Percentiles rank a stretch among this genome's conserved stretches.
phyloP scores from a whole-genome alignment of 1,140 invertebrate species.

The Lasaia peninsularis region DNA sequence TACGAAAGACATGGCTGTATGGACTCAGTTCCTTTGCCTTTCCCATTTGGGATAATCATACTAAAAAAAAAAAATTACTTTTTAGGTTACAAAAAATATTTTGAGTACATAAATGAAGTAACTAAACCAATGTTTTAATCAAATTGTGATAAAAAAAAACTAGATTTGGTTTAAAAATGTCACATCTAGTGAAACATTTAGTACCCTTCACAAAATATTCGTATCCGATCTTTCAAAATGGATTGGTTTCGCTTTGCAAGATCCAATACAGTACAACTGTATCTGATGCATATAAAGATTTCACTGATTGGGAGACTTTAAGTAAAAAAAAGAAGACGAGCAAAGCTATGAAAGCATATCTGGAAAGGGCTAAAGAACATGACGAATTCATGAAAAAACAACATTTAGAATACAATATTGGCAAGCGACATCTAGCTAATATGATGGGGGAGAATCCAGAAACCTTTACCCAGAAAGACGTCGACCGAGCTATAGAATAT shows the following conservation, averaged over 20 bases:
- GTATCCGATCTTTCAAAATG: conserved; percentile 26
- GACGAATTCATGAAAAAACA: conserved; percentile 92
- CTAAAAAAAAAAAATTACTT: no score
- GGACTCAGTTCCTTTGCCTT: no score
- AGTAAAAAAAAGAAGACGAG: conserved; percentile 82
- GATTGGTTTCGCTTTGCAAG: conserved; percentile 19
- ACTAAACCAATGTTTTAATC: neutral
- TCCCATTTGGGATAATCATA: no score
- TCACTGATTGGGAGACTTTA: conserved; percentile 64
- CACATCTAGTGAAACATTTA: neutral
- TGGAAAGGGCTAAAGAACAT: conserved; percentile 88
- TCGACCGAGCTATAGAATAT: conserved; percentile 93
- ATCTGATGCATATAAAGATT: conserved; percentile 37
- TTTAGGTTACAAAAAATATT: no score
- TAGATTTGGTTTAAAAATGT: neutral
- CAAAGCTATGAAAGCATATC: conserved; percentile 92
- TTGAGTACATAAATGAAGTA: no score
- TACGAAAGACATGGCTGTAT: no score
- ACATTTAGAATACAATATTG: conserved; percentile 90
- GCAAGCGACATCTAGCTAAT: conserved; percentile 96
- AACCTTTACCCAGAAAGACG: conserved; percentile 90
- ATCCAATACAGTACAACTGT: conserved; percentile 35
- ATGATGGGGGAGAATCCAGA: conserved; percentile 97
- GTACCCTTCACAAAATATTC: conserved; percentile 6
- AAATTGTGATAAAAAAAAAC: neutral